Conservation (phyloP, 2,113 vertebrate genomes). For the Catharus fuscescens region DNA sequence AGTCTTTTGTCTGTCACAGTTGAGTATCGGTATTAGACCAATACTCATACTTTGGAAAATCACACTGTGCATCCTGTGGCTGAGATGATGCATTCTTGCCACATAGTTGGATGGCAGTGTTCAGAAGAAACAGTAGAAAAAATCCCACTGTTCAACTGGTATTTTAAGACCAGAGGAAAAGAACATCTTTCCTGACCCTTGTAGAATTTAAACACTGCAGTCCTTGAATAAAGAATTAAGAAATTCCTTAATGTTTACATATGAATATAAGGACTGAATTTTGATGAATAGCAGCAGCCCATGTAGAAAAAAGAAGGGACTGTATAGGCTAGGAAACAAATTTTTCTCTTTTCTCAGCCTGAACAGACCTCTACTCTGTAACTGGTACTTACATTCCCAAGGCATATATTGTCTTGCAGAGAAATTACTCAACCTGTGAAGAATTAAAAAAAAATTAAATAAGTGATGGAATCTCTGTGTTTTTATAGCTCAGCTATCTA, state of each 20-base stretch:
- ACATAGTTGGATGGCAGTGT: background rate
- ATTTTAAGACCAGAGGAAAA: background rate
- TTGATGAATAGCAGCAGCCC: fast-evolving
- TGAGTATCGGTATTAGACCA: no score
- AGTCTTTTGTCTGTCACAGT: no score
- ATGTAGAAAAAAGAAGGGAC: background rate
- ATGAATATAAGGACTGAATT: background rate
- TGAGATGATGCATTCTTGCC: background rate
- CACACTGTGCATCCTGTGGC: background rate
- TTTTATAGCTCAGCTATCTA: background rate
- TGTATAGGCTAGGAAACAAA: background rate
- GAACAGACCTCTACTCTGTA: background rate
- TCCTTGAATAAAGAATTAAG: background rate
- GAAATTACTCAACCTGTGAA: background rate
- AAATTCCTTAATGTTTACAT: background rate
- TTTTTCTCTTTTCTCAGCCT: background rate
- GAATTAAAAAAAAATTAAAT: background rate
- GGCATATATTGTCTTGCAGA: background rate
- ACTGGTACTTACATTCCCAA: background rate
- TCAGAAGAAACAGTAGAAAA: background rate
- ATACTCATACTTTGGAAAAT: no score
- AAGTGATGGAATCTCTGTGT: background rate
- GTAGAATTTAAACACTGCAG: background rate
- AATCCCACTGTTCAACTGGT: background rate
- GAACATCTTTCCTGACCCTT: background rate